Percentiles rank a stretch among this genome's conserved stretches.
Conservation (phyloP, 2,797 vertebrate species). For the Sarcoramphus papa region DNA sequence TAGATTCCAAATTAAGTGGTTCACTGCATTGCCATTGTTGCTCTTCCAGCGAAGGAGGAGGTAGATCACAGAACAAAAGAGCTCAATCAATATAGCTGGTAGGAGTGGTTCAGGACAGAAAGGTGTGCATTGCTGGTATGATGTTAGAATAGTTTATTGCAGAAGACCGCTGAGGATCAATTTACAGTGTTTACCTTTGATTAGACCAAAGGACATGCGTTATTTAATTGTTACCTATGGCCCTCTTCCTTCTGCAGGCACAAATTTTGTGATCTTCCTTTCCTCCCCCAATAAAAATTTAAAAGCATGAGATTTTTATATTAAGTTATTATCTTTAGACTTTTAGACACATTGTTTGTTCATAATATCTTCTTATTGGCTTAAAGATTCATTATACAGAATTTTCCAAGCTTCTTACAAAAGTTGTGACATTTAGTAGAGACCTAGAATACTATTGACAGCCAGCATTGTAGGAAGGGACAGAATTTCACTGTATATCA, state of each 20-base stretch:
- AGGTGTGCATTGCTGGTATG: not conserved
- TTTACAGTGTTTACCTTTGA: not conserved
- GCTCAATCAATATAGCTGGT: not conserved
- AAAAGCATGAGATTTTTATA: not conserved
- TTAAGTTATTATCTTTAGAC: not conserved
- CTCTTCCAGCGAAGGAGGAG: not conserved
- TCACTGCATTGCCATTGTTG: not conserved
- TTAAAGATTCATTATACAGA: not conserved
- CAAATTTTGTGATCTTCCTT: not conserved
- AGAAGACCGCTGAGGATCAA: not conserved
- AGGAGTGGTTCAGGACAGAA: not conserved
- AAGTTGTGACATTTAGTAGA: not conserved
- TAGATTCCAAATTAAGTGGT: not conserved
- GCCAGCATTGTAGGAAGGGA: not conserved
- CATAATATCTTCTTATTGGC: not conserved
- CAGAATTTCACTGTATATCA: not conserved
- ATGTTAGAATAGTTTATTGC: not conserved
- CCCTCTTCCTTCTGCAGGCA: not conserved
- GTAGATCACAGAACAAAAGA: not conserved
- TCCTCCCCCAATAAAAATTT: not conserved
- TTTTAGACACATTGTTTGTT: not conserved
- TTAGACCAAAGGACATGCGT: not conserved
- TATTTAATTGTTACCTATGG: not conserved
- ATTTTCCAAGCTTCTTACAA: not conserved
- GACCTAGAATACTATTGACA: not conserved